A percentile compares a stretch with the other conserved stretches of the same genome.
phyloP scores from a whole-genome alignment of 2,113 vertebrate genomes.

The Todiramphus saurophagus region DNA sequence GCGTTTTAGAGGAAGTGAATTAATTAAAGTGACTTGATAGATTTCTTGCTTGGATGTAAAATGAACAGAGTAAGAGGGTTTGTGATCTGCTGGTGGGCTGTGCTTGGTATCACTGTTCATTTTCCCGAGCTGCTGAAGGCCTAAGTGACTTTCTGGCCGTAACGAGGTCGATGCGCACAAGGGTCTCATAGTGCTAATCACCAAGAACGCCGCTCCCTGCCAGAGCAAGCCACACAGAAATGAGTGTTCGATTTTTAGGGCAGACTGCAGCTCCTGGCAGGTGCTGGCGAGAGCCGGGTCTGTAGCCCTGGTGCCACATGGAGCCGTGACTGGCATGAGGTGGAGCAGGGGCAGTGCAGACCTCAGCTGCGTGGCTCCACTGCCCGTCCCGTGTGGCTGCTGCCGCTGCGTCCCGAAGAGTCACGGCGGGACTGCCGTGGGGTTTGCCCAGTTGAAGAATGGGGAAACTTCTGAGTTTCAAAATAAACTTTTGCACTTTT shows the following conservation, averaged over 20 bases:
- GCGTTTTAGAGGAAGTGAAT: neutral
- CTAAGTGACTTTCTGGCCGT: slow-evolving; percentile 13
- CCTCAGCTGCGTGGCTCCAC: neutral
- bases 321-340: neutral
- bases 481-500: neutral
- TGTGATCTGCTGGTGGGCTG: neutral
- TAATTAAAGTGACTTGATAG: neutral
- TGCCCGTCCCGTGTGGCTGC: too few relatives aligned
- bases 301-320: neutral
- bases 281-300: neutral
- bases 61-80: neutral
- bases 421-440: rapidly evolving
- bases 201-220: neutral
- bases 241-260: neutral
- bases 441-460: neutral
- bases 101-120: neutral
- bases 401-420: neutral
- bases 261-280: neutral
- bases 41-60: neutral
- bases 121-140: neutral
- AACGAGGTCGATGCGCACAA: neutral
- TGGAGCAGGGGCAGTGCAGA: neutral
- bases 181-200: neutral
- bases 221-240: neutral
- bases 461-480: neutral